phyloP scores from a whole-genome alignment of 2,797 vertebrate genomes.

The Aratinga solstitialis region DNA sequence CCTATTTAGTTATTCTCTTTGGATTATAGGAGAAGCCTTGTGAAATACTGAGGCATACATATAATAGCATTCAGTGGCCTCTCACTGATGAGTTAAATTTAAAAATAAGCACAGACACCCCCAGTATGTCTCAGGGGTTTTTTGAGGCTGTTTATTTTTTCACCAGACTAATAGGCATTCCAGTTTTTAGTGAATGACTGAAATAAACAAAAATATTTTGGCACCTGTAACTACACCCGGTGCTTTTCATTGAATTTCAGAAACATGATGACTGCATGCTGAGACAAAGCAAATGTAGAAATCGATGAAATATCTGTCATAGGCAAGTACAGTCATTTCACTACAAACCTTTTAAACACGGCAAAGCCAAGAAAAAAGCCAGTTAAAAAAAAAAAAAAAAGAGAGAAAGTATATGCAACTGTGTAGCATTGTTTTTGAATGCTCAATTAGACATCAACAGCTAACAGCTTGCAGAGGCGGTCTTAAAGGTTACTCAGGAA shows the following conservation, averaged over 20 bases:
- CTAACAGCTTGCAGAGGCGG: slow-evolving; percentile 54
- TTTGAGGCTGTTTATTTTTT: neutral
- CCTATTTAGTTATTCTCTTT: neutral
- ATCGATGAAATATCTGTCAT: neutral
- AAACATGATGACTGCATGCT: neutral
- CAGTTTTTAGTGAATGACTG: neutral
- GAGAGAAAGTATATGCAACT: neutral
- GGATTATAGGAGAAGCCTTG: neutral
- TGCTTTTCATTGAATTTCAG: neutral
- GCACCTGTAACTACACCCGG: neutral
- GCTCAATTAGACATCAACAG: slow-evolving; percentile 44
- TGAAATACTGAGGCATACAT: neutral
- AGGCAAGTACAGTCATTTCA: neutral
- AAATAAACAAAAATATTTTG: neutral
- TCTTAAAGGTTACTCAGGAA: slow-evolving; percentile 59
- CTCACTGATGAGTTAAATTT: neutral
- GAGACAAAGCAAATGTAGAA: neutral
- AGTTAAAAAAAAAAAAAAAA: neutral
- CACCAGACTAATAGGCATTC: neutral
- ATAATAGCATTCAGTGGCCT: neutral
- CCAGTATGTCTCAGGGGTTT: neutral
- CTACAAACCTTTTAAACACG: neutral
- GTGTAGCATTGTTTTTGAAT: slow-evolving; percentile 6
- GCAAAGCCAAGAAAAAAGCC: neutral
- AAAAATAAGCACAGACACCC: neutral